Conservation (phyloP, 1,140 invertebrate genomes). For the Dendroctonus valens region DNA sequence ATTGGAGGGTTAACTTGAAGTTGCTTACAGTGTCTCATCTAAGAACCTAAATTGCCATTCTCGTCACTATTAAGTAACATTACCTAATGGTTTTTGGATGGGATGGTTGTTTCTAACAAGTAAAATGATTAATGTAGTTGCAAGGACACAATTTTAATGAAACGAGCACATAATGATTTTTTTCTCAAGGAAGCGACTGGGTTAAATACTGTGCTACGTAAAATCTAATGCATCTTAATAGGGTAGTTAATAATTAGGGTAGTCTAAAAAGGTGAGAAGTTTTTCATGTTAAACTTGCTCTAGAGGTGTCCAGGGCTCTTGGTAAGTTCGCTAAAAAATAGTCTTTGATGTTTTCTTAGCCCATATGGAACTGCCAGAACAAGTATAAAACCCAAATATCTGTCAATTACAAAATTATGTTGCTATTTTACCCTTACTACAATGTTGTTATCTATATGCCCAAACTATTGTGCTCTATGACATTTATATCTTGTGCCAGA, state of each 20-base stretch:
- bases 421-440: no score
- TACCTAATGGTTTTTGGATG: conserved; percentile 2
- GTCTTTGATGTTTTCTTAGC: no score
- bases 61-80: conserved; percentile 1
- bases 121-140: conserved; percentile 10
- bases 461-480: conserved; percentile 39
- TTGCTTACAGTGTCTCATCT: no score
- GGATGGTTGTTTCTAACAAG: conserved; percentile 3
- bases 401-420: no score
- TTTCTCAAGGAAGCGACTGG: neutral
- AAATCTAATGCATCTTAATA: conserved; percentile 4
- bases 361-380: no score
- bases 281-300: no score
- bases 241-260: neutral
- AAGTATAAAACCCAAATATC: no score
- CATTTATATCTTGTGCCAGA: conserved; percentile 39
- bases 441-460: neutral
- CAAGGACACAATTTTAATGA: conserved; percentile 14
- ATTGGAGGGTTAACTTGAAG: no score
- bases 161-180: conserved; percentile 15
- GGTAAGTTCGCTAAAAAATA: no score
- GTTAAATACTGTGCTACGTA: conserved; percentile 1
- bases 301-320: no score
- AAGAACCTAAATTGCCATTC: no score
- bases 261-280: no score